Evolutionary conservation across 2,888 invertebrate species (phyloP).

Genomic region (Pandemis corylana): DNA sequence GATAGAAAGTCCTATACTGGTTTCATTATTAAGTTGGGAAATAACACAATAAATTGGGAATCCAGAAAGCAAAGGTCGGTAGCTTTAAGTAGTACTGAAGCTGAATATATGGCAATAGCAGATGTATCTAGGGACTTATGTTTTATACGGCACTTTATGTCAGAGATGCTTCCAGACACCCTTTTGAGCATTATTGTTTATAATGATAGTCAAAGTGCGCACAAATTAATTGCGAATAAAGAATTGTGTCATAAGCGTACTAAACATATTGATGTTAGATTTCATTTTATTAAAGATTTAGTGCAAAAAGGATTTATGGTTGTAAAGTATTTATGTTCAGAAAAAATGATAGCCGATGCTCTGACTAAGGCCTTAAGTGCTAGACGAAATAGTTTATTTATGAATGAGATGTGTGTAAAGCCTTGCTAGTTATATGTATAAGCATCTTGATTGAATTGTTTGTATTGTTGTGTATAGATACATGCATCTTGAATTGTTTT

Average conservation of each 20-base stretch:
- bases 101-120: too few relatives aligned
- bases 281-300: constrained; percentile 22
- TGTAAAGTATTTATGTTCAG: constrained; percentile 15
- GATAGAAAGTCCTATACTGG: not conserved
- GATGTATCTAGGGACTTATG: too few relatives aligned
- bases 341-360: constrained; percentile 12
- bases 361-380: constrained; percentile 7
- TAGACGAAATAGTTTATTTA: not conserved
- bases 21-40: too few relatives aligned
- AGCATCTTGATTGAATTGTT: not conserved
- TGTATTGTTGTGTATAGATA: not conserved
- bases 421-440: too few relatives aligned
- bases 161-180: too few relatives aligned
- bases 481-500: too few relatives aligned
- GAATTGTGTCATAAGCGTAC: constrained; percentile 5
- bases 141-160: too few relatives aligned
- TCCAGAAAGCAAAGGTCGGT: too few relatives aligned
- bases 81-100: too few relatives aligned
- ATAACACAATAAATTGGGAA: too few relatives aligned
- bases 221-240: not conserved
- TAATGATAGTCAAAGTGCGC: not conserved
- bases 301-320: constrained; percentile 12
- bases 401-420: constrained; percentile 11
- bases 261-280: constrained; percentile 12
- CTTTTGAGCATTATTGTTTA: not conserved